Conservation (phyloP, 2,888 invertebrate species). For the Drosophila infuscata region DNA sequence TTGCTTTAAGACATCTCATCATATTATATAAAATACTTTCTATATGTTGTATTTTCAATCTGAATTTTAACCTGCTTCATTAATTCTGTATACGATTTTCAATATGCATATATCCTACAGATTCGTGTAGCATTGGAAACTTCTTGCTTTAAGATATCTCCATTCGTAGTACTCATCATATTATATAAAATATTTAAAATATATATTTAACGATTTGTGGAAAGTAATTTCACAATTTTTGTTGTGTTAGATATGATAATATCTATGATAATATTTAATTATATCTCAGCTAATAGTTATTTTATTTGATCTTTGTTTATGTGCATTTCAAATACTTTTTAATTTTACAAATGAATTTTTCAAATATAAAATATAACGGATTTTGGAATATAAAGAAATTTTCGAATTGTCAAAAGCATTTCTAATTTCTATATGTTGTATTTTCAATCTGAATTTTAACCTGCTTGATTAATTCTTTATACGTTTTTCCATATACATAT, state of each 20-base stretch:
- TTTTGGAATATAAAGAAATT: neutral
- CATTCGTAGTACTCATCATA: too few relatives aligned
- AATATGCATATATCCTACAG: neutral
- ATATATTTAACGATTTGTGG: neutral
- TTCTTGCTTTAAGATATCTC: too few relatives aligned
- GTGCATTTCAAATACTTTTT: neutral
- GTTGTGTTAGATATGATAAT: neutral
- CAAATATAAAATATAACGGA: neutral
- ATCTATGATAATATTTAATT: neutral
- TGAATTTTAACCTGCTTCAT: neutral
- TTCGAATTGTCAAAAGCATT: neutral
- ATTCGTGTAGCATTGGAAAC: slow-evolving; percentile 26
- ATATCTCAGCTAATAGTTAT: neutral
- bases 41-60: neutral
- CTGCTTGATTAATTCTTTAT: neutral
- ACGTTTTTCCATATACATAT: neutral
- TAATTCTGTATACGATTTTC: neutral
- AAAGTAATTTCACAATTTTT: neutral
- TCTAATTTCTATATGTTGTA: neutral
- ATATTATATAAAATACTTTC: neutral
- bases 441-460: neutral
- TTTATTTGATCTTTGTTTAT: too few relatives aligned
- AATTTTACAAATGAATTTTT: neutral
- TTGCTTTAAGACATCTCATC: neutral
- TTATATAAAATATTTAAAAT: neutral